Conservation (phyloP, 1,140 invertebrate genomes). For the Mizuhopecten yessoensis region DNA sequence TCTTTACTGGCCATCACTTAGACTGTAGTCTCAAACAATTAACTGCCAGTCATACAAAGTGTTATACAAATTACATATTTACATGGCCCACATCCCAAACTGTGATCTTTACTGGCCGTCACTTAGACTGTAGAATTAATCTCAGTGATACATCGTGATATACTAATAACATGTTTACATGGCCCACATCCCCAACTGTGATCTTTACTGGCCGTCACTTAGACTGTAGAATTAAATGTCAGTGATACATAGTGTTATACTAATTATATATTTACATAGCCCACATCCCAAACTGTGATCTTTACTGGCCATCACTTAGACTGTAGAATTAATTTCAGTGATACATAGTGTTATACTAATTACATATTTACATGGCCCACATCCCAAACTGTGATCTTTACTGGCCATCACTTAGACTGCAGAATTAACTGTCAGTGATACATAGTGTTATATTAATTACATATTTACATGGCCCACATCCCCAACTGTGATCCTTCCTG, state of each 20-base stretch:
- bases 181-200: slow-evolving; percentile 98
- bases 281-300: slow-evolving; percentile 99
- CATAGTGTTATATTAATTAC: not conserved
- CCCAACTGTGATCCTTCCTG: slow-evolving; percentile 98
- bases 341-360: not conserved
- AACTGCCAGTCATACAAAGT: not conserved
- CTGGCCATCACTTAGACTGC: slow-evolving; percentile 96
- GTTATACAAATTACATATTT: not conserved
- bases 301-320: slow-evolving; percentile 96
- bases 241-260: not conserved
- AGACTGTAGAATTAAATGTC: slow-evolving; percentile 88
- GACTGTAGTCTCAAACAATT: slow-evolving; percentile 90
- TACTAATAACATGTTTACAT: not conserved
- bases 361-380: slow-evolving; percentile 88
- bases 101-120: slow-evolving; percentile 97
- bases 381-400: slow-evolving; percentile 98
- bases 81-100: slow-evolving; percentile 97
- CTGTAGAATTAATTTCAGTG: slow-evolving; percentile 87
- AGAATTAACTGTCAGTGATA: slow-evolving; percentile 79
- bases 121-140: slow-evolving; percentile 91
- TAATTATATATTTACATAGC: slow-evolving; percentile 87
- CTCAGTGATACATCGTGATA: not conserved
- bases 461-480: slow-evolving; percentile 92
- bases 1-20: slow-evolving; percentile 97
- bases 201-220: slow-evolving; percentile 96